Evolutionary conservation across 1,140 invertebrate species (phyloP), one percentile per base, ranked within the genome.

Genomic region (Eueides isabella): DNA sequence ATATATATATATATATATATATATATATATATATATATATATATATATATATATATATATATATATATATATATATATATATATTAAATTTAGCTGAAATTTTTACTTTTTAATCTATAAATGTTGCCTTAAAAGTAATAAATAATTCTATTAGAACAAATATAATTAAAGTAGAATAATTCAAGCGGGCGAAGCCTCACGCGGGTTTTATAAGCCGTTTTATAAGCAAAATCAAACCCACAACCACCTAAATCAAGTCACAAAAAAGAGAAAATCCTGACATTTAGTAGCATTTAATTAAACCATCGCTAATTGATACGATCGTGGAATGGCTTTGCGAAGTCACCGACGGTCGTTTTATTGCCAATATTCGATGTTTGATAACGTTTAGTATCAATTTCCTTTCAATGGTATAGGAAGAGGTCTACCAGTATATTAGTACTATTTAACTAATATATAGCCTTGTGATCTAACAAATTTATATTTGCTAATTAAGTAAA

Each of bases 311-410:
- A 63, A 63, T 63, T 63, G 61, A 55, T 26, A 30, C 61, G 16
- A 31, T 31, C 61, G 1, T 30, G 26, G 61, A 30, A 63, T 31
- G 61, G 61, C 61, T 63, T 63, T 31, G 30, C 61, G 29, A 63
- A n/a, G 61, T 23, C 61, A 63, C 28, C 19, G 29, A 31, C 14
- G 61, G 61, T 63, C 61, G 61, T 63, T 63, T 63, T 63, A 63
- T 63, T 63, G 61, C 28, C 61, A 30, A 63, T 63, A 31, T 31
- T 7, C 61, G 29, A 11, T 31, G 61, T 29, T 29, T 63, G 14
- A 63, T 63, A 63, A 7, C 61, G 48, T 28, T 30, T 30, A 63
- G 29, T 63, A 63, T 63, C 29, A 30, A 63, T 63, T 55, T n/a
- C 48, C 48, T 12, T 55, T 0, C 48, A 7, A 55, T 26, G 6